Evolutionary conservation across 2,113 vertebrate species (phyloP).

Genomic region (Nesoenas mayeri): DNA sequence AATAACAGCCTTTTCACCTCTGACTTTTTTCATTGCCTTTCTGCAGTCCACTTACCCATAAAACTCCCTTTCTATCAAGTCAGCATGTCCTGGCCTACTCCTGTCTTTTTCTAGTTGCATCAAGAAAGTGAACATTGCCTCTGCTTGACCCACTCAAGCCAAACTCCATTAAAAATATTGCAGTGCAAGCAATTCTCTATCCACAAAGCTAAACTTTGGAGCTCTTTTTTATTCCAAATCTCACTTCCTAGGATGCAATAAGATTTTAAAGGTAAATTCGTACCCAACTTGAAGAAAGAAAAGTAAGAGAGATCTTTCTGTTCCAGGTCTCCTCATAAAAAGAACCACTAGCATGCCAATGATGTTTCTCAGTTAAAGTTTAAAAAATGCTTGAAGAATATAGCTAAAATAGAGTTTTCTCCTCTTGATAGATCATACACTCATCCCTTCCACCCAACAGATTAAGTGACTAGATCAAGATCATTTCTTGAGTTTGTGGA

Average conservation of each 20-base stretch:
- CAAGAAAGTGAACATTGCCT: neutral
- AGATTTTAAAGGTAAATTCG: conserved; percentile 3
- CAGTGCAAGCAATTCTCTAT: neutral
- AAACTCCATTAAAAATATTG: neutral
- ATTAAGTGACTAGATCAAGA: neutral
- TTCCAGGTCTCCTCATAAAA: neutral
- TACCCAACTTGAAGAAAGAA: neutral
- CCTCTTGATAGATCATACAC: neutral
- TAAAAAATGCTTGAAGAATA: neutral
- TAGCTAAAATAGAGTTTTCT: neutral
- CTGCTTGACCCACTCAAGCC: neutral
- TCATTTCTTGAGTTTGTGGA: neutral
- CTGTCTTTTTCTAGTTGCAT: neutral
- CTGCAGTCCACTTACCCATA: neutral
- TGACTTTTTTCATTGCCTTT: neutral
- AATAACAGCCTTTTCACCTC: neutral
- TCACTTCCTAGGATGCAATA: neutral
- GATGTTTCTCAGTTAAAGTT: neutral
- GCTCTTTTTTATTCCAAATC: neutral
- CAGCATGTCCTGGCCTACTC: neutral
- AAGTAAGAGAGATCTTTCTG: neutral
- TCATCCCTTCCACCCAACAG: neutral
- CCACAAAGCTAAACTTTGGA: neutral
- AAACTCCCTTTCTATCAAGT: neutral
- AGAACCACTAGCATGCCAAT: neutral